Percentiles rank a stretch among this genome's conserved stretches.
These are phyloP conservation scores for Rallus crepitans DNA, from an alignment of 2,797 vertebrate species.

Conservation along the genomic window DNA sequence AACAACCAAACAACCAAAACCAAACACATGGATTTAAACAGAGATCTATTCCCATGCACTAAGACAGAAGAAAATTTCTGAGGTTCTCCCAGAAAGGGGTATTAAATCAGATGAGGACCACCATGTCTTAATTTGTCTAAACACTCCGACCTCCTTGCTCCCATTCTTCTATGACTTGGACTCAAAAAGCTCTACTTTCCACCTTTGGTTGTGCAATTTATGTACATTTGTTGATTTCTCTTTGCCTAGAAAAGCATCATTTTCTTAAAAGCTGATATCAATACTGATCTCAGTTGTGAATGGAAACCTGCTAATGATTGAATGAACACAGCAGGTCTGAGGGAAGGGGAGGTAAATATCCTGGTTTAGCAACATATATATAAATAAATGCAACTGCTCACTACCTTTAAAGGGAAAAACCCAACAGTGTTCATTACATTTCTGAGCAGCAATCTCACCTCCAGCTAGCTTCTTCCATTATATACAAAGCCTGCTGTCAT, in stretches of 20 bases:
- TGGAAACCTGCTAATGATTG: background rate
- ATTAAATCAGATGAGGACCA: background rate
- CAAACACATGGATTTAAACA: background rate
- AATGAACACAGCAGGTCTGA: background rate
- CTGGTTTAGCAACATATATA: too few species aligned
- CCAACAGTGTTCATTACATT: too few species aligned
- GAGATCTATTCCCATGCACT: background rate
- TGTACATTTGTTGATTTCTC: background rate
- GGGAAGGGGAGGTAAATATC: background rate
- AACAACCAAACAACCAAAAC: too few species aligned
- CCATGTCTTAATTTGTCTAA: background rate
- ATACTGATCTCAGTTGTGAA: background rate
- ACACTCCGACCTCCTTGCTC: background rate
- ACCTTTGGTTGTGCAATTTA: background rate
- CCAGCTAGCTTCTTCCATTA: too few species aligned
- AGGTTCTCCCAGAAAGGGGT: background rate
- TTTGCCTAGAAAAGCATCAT: background rate
- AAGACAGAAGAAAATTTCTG: background rate
- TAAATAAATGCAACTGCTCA: too few species aligned
- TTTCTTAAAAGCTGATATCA: background rate
- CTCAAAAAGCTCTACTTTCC: background rate
- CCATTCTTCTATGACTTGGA: background rate
- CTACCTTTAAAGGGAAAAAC: too few species aligned
- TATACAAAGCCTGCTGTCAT: too few species aligned
- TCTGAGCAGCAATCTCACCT: too few species aligned